These are phyloP conservation scores for Liopterus haemorrhoidalis DNA, from an alignment of 2,888 invertebrate genomes.

Conservation along the genomic window DNA sequence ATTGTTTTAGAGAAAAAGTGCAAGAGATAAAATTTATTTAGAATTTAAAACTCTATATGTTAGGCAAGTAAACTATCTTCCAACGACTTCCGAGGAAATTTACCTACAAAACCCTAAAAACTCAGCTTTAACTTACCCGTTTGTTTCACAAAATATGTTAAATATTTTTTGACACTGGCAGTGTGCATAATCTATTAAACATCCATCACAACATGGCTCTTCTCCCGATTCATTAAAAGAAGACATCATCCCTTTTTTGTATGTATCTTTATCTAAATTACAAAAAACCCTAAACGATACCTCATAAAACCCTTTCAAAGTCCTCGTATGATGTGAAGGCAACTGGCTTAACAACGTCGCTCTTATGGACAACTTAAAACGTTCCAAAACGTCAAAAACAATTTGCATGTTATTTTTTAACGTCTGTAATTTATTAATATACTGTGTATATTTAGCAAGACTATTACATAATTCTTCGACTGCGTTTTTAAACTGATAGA, in stretches of 20 bases:
- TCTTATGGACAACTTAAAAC: slow-evolving; percentile 60
- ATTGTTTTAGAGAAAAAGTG: no score
- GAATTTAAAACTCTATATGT: no score
- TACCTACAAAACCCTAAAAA: neutral
- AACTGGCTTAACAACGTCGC: slow-evolving; percentile 65
- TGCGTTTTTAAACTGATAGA: slow-evolving; percentile 61
- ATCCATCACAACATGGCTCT: slow-evolving; percentile 63
- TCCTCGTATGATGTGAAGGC: slow-evolving; percentile 61
- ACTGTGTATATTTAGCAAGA: slow-evolving; percentile 51
- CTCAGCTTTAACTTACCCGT: slow-evolving; percentile 51
- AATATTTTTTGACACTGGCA: slow-evolving; percentile 64
- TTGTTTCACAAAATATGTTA: slow-evolving; percentile 69
- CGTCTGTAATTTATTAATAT: slow-evolving; percentile 52
- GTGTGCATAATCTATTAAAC: slow-evolving; percentile 56
- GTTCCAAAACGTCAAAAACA: slow-evolving; percentile 50
- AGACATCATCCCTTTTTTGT: no score
- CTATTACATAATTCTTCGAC: slow-evolving; percentile 58
- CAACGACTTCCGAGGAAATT: slow-evolving; percentile 11
- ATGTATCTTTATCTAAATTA: slow-evolving; percentile 37
- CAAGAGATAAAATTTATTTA: no score
- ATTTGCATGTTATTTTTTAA: slow-evolving; percentile 52
- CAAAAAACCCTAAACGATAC: slow-evolving; percentile 68
- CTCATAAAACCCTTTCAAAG: slow-evolving; percentile 70
- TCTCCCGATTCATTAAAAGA: slow-evolving; percentile 55
- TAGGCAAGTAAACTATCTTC: no score